Conservation (phyloP, 2,113 vertebrate genomes). For the Terrapene triunguis region DNA sequence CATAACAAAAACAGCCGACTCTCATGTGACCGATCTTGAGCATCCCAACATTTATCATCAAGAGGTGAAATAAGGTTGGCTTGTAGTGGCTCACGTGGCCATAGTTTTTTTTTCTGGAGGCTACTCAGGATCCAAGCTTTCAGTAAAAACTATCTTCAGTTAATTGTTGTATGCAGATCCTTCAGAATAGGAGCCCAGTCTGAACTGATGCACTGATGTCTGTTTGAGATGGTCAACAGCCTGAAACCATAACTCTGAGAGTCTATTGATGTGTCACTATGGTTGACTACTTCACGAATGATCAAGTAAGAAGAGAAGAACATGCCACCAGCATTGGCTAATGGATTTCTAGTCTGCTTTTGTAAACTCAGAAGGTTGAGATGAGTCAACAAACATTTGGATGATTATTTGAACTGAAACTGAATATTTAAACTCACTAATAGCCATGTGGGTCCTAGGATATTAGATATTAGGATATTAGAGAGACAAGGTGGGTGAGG, state of each 20-base stretch:
- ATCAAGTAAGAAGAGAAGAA: neutral
- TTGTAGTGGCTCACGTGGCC: neutral
- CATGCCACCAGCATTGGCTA: neutral
- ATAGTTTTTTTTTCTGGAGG: neutral
- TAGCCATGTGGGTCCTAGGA: neutral
- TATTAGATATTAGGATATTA: neutral
- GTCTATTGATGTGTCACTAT: neutral
- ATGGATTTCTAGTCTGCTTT: neutral
- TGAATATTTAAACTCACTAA: neutral
- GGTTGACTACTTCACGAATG: neutral
- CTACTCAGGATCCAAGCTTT: neutral
- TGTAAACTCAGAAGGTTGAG: neutral
- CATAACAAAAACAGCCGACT: rapidly evolving
- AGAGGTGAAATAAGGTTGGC: neutral
- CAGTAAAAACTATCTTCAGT: neutral
- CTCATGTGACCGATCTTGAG: neutral
- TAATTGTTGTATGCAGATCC: neutral
- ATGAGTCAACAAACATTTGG: neutral
- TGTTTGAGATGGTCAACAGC: neutral
- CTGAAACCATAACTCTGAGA: neutral
- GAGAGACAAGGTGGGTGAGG: neutral
- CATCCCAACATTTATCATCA: neutral
- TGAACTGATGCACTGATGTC: neutral
- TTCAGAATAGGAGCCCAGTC: neutral
- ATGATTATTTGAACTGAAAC: neutral